Conservation (phyloP, 2,888 invertebrate species). For the Agrotis segetum region DNA sequence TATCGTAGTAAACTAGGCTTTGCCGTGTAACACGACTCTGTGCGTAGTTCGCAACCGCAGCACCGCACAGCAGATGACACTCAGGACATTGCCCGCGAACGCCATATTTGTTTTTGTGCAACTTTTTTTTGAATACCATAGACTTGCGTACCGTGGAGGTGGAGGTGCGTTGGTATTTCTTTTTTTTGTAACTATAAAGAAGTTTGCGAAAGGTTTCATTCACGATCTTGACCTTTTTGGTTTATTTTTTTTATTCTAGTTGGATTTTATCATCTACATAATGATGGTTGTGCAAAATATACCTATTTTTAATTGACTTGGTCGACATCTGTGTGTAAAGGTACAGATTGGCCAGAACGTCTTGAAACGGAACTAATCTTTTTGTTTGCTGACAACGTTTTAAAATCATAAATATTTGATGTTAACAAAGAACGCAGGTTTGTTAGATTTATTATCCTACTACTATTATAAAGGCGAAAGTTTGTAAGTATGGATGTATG, state of each 20-base stretch:
- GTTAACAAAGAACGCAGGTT: too few species aligned
- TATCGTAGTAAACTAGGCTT: constrained; percentile 66
- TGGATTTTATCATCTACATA: background rate
- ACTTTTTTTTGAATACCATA: constrained; percentile 59
- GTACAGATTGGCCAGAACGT: too few species aligned
- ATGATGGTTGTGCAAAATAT: background rate
- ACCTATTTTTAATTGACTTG: background rate
- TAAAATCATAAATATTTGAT: too few species aligned
- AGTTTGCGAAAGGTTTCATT: constrained; percentile 8
- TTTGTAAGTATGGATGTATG: too few species aligned
- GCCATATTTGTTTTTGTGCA: constrained; percentile 72
- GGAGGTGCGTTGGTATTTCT: constrained; percentile 18
- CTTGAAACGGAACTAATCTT: too few species aligned
- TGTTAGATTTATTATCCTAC: too few species aligned
- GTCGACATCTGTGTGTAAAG: too few species aligned
- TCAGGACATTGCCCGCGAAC: constrained; percentile 80
- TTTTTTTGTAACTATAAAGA: constrained; percentile 27
- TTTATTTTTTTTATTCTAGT: background rate
- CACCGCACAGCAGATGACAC: constrained; percentile 79
- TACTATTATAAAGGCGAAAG: too few species aligned
- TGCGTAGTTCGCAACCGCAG: constrained; percentile 75
- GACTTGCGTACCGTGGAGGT: constrained; percentile 15
- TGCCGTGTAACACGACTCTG: constrained; percentile 80
- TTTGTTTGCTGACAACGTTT: too few species aligned
- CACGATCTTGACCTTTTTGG: background rate